Base-by-base conservation (phyloP, 2,113 vertebrate genomes). In the Apaloderma vittatum region DNA sequence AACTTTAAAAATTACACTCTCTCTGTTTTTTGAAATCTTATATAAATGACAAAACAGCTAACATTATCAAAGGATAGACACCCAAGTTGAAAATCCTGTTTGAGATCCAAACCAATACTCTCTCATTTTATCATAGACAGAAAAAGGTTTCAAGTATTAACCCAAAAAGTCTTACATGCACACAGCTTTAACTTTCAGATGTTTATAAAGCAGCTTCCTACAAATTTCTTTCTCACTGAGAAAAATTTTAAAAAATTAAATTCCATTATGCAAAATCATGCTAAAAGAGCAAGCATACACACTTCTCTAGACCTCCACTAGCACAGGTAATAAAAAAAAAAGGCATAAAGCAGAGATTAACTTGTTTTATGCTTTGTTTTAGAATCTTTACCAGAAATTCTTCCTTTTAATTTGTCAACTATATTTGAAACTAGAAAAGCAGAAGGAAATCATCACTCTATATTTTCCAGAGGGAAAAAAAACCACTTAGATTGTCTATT, bases 401-500 rank as follows among this genome's bases (percentile, higher is more conserved):
- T 6, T 63, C 21, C 18, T 79, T 54, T 75, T 49, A 43, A 71
- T 68, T 76, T 61, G 4, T 52, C 24, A 61, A 26, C 8, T 36
- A 18, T 27, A 23, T 55, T 61, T 48, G 37, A 51, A 71, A 83
- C 30, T 12, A 66, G 26, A 95, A 89, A 89, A 74, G 16, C 9
- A 55, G 27, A 58, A 75, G 34, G 3, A 70, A 76, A 54, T 75
- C 6, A n/a, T 32, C 5, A 1, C 22, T 76, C 67, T 11, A 3
- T 16, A 27, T 80, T 52, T 86, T 84, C n/a, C 43, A 72, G 21
- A 48, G 8, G 8, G 23, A 8, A 22, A 30, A 65, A 71, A n/a
- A 0, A 0, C 0, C 29, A 40, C 9, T 48, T 27, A 36, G 10
- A 30, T 61, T 54, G 18, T 40, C 18, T 29, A 11, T 40, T 67